A percentile compares a stretch with the other conserved stretches of the same genome.
Conservation (phyloP, 2,113 vertebrate genomes). For the Lagenorhynchus albirostris region DNA sequence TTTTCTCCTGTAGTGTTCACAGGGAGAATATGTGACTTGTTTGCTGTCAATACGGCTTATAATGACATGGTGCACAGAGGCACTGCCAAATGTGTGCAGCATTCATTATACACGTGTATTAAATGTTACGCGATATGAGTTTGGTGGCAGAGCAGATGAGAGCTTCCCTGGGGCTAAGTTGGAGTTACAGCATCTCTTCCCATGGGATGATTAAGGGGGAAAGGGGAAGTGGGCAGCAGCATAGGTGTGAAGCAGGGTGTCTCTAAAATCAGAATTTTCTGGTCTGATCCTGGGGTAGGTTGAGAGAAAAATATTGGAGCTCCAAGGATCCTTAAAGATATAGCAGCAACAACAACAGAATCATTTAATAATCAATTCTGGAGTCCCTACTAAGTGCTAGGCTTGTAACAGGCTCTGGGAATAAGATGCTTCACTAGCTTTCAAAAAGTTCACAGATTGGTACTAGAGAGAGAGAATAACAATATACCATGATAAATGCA, state of each 20-base stretch:
- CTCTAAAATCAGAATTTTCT: background rate
- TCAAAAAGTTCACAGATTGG: background rate
- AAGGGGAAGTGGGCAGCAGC: background rate
- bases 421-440: background rate
- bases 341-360: background rate
- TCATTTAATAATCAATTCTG: background rate
- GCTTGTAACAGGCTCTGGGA: background rate
- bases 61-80: constrained; percentile 77
- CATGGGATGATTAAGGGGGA: background rate
- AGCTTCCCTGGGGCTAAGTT: constrained; percentile 46
- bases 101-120: constrained; percentile 57
- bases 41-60: constrained; percentile 82
- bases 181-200: constrained; percentile 29
- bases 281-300: background rate
- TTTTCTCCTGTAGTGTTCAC: constrained; percentile 73
- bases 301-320: background rate
- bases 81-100: constrained; percentile 46
- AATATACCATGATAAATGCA: fast-evolving
- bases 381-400: background rate
- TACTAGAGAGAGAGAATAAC: background rate
- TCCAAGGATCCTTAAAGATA: background rate
- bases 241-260: background rate
- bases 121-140: constrained; percentile 26
- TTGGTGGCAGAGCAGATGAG: constrained; percentile 21
- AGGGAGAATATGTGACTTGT: constrained; percentile 79